Percentiles rank a stretch among this genome's conserved stretches.
Evolutionary conservation across 2,113 vertebrate species (phyloP).

Genomic region (Dolichallabes microphthalmus): DNA sequence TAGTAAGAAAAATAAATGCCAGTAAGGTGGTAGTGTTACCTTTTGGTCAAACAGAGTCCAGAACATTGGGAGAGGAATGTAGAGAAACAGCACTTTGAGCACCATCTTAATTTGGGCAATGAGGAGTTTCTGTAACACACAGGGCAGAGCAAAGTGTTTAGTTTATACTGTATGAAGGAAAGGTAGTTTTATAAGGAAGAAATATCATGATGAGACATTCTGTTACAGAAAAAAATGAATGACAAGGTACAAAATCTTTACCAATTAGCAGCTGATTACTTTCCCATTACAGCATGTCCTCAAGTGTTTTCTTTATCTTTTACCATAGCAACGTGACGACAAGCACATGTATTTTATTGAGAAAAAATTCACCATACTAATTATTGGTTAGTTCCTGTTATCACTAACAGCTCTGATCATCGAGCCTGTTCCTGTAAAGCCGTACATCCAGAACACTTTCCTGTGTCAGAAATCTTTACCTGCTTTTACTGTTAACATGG

Average conservation of each 20-base stretch:
- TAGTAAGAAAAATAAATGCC: not conserved
- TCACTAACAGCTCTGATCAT: not conserved
- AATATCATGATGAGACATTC: not conserved
- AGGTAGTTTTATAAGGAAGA: not conserved
- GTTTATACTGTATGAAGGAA: not conserved
- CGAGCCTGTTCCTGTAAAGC: not conserved
- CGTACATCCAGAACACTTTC: not conserved
- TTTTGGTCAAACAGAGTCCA: slow-evolving; percentile 97
- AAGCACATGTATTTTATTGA: not conserved
- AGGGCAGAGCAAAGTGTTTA: not conserved
- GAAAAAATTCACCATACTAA: not conserved
- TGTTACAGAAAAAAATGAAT: no score
- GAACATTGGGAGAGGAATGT: slow-evolving; percentile 95
- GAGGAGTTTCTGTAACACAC: slow-evolving; percentile 80
- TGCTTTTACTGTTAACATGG: not conserved
- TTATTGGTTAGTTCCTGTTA: not conserved
- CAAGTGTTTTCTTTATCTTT: not conserved
- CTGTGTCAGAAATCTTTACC: not conserved
- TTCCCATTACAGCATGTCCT: not conserved
- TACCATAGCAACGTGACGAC: not conserved
- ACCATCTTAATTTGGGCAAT: slow-evolving; percentile 93
- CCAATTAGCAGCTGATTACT: not conserved
- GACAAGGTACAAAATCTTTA: not conserved
- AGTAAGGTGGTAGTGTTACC: slow-evolving; percentile 69
- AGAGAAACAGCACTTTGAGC: slow-evolving; percentile 87